These are phyloP conservation scores for Caenorhabditis panamensis DNA, from an alignment of 2,888 invertebrate species.

Conservation along the genomic window DNA sequence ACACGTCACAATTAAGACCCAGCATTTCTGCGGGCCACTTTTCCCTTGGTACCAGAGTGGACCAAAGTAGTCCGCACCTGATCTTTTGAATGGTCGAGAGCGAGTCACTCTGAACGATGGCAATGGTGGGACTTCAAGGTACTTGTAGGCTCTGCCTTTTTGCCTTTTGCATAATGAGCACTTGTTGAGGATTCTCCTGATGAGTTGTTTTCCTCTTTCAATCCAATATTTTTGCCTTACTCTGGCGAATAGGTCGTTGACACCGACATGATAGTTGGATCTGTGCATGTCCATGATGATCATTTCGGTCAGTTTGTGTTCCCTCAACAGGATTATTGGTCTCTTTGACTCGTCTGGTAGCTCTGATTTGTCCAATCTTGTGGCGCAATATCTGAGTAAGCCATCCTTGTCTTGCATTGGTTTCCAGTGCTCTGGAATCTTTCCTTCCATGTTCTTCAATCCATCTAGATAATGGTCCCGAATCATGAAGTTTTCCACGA, in stretches of 20 bases:
- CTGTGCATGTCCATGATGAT: conserved; percentile 1
- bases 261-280: not conserved
- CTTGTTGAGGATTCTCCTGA: not conserved
- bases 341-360: not conserved
- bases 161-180: not conserved
- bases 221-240: not conserved
- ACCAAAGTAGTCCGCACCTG: conserved; percentile 7
- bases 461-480: conserved; percentile 12
- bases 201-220: not conserved
- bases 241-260: not conserved
- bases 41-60: not conserved
- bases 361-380: conserved; percentile 13
- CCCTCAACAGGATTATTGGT: conserved; percentile 12
- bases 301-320: conserved; percentile 26
- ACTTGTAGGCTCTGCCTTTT: not conserved
- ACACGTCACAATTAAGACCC: not conserved
- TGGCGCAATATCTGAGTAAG: conserved; percentile 9
- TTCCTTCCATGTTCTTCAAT: not conserved
- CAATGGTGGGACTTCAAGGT: conserved; percentile 59
- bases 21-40: not conserved
- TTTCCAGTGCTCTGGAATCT: not conserved
- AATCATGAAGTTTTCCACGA: not conserved
- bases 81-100: not conserved
- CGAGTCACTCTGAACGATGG: conserved; percentile 72
- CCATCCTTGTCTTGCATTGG: conserved; percentile 11